Evolutionary conservation across 2,113 vertebrate genomes (phyloP), one percentile per base, ranked within the genome.

Genomic region (Lichenostomus cassidix): DNA sequence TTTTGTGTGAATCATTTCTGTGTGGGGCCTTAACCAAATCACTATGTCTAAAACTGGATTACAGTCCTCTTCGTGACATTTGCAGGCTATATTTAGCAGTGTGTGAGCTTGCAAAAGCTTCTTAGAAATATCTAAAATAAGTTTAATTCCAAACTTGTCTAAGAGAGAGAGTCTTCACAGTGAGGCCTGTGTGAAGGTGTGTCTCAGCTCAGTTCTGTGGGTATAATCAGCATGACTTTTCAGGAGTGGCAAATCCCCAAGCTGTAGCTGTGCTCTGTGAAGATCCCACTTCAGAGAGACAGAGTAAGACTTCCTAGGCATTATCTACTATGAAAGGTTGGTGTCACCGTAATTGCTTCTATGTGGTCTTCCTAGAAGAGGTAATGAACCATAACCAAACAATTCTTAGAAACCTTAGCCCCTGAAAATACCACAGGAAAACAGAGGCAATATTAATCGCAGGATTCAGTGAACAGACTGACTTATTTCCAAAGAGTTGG

Each of bases 41-140:
- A 25, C 78, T 69, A 0, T 67, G 24, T 85, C 53, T 82, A 58
- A 79, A 92, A 31, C n/a, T 56, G 52, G 42, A 59, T 78, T 49
- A 41, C 47, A 70, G 69, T 75, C 41, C 33, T 94, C 60, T 64
- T 84, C 1, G 1, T 89, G 65, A 71, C 77, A 55, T 7, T 77
- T 63, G 42, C 55, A 83, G 35, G 50, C 89, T 87, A 33, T 39
- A 42, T 92, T 91, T 91, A 73, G 77, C 59, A 82, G 63, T 59
- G 23, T 71, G 47, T 70, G 68, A 95, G 46, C 84, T 91, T 90
- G 70, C n/a, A 79, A 91, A 87, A 90, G 13, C 55, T 91, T 21
- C 50, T n/a, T 65, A 77, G 78, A 94, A 95, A 80, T 91, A 39
- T 70, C 64, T 89, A 49, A 70, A 85, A 37, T 55, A 88, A 90